Percentiles rank a stretch among this genome's conserved stretches.
Conservation (phyloP, 2,888 invertebrate genomes). For the Cyclophora albipunctata region DNA sequence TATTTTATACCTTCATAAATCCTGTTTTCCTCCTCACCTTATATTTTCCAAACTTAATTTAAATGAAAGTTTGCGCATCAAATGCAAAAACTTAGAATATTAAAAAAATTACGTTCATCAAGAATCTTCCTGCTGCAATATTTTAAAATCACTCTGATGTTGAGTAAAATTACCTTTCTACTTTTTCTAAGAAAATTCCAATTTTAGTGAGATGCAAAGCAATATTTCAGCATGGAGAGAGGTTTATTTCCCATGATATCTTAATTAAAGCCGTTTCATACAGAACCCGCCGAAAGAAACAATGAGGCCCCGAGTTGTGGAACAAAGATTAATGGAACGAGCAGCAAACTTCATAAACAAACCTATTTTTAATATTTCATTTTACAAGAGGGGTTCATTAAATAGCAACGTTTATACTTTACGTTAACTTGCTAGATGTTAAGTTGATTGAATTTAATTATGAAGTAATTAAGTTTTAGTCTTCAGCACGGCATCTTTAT, state of each 20-base stretch:
- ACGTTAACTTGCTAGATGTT: too few species aligned
- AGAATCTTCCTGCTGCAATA: too few species aligned
- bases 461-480: too few species aligned
- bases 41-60: too few species aligned
- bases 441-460: too few species aligned
- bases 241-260: constrained; percentile 66
- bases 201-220: constrained; percentile 35
- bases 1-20: background rate
- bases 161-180: background rate
- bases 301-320: constrained; percentile 50
- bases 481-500: too few species aligned
- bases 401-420: background rate
- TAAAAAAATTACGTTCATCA: too few species aligned
- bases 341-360: constrained; percentile 55
- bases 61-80: too few species aligned
- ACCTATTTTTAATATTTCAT: constrained; percentile 25
- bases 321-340: constrained; percentile 64
- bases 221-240: constrained; percentile 53
- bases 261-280: constrained; percentile 60
- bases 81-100: too few species aligned
- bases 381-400: background rate
- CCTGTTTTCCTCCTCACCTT: too few species aligned
- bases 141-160: too few species aligned
- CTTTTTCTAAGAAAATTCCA: constrained; percentile 29
- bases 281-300: constrained; percentile 48